phyloP scores from a whole-genome alignment of 2,113 vertebrate species.

The Ictidomys tridecemlineatus region DNA sequence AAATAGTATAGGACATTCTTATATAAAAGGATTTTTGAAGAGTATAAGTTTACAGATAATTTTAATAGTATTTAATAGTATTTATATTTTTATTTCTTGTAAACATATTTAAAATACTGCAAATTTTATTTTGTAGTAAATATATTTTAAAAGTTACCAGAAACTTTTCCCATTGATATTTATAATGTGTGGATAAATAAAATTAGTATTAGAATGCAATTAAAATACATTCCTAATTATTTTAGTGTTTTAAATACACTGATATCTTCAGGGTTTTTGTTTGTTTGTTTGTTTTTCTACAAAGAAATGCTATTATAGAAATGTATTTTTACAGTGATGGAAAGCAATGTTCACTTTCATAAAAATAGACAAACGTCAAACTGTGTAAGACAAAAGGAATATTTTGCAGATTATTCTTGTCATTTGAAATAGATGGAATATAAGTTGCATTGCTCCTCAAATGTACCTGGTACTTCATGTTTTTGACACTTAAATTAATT shows the following conservation, averaged over 20 bases:
- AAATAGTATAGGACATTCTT: background rate
- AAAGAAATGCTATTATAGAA: background rate
- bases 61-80: background rate
- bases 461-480: background rate
- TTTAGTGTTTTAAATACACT: constrained; percentile 3
- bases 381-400: background rate
- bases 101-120: background rate
- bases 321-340: background rate
- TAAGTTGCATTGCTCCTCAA: background rate
- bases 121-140: background rate
- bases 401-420: background rate
- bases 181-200: background rate
- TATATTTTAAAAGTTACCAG: background rate
- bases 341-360: background rate
- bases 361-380: background rate
- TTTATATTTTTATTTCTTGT: background rate
- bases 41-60: background rate
- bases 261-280: background rate
- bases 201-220: background rate
- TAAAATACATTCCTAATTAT: background rate
- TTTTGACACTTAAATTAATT: background rate
- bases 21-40: background rate
- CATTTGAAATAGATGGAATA: background rate
- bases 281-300: background rate
- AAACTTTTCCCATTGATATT: background rate